Evolutionary conservation across 2,113 vertebrate species (phyloP).

Genomic region (Alouatta palliata): DNA sequence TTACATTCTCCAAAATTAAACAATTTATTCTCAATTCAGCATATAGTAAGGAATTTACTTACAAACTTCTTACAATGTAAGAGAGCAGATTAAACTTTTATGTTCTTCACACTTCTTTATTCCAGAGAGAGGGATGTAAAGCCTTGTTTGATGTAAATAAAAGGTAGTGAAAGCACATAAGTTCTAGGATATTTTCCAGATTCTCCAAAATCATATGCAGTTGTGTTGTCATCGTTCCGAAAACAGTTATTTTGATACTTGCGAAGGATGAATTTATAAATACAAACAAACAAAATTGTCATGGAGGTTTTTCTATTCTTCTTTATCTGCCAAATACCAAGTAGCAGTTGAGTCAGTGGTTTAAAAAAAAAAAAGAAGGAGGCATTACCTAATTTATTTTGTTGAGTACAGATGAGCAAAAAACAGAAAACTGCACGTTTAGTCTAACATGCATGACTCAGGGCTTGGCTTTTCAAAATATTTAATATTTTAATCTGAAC

Average conservation of each 20-base stretch:
- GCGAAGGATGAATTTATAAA: conserved; percentile 36
- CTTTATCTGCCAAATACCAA: conserved; percentile 66
- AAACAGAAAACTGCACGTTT: neutral
- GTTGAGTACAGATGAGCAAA: neutral
- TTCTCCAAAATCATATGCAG: conserved; percentile 67
- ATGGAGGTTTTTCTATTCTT: conserved; percentile 60
- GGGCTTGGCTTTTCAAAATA: neutral
- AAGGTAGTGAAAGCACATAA: conserved; percentile 18
- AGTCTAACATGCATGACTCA: neutral
- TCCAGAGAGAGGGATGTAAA: conserved; percentile 46
- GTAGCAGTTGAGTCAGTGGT: conserved; percentile 7
- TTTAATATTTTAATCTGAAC: neutral
- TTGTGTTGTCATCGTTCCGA: conserved; percentile 74
- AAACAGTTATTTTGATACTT: conserved; percentile 72
- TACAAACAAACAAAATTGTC: conserved; percentile 47
- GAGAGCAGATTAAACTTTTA: conserved; percentile 76
- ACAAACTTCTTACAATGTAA: conserved; percentile 73
- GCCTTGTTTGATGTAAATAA: conserved; percentile 70
- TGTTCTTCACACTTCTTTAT: conserved; percentile 72
- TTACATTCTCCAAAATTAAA: conserved; percentile 77
- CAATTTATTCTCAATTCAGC: conserved; percentile 79
- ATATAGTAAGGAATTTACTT: conserved; percentile 76
- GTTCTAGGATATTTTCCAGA: conserved; percentile 68
- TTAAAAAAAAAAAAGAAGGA: conserved; percentile 12
- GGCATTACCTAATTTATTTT: neutral